A percentile compares a stretch with the other conserved stretches of the same genome.
These are phyloP conservation scores for Tiaroga cobitis DNA, from an alignment of 2,797 vertebrate species.

Conservation along the genomic window DNA sequence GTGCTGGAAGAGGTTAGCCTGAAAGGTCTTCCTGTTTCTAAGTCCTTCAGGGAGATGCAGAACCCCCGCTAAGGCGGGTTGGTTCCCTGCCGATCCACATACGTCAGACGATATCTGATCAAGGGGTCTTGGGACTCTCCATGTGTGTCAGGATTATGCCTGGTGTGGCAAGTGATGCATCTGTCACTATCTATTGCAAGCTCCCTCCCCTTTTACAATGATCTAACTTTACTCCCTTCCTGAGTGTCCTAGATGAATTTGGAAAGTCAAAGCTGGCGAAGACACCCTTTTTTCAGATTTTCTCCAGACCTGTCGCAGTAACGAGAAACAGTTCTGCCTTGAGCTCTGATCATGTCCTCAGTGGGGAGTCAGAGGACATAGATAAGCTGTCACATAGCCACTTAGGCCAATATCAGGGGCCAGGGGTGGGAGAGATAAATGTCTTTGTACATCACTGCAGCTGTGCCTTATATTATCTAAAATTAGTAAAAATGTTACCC, in stretches of 20 bases:
- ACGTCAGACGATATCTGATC: constrained; percentile 48
- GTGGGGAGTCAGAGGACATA: constrained; percentile 30
- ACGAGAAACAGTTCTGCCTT: background rate
- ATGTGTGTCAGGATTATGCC: constrained; percentile 37
- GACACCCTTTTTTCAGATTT: constrained; percentile 7
- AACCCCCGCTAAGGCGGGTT: constrained; percentile 11
- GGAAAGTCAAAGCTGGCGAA: constrained; percentile 21
- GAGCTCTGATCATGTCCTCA: constrained; percentile 22
- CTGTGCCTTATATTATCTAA: background rate
- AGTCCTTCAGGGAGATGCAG: constrained; percentile 16
- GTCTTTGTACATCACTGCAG: background rate
- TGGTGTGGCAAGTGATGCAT: constrained; percentile 27
- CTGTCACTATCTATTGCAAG: constrained; percentile 32
- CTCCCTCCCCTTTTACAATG: background rate
- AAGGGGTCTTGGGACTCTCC: constrained; percentile 32
- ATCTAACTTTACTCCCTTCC: constrained; percentile 20
- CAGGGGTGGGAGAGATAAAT: background rate
- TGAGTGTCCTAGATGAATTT: constrained; percentile 28
- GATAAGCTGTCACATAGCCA: constrained; percentile 5
- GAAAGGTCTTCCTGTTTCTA: constrained; percentile 15
- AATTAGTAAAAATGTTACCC: background rate
- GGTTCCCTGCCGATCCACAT: constrained; percentile 20
- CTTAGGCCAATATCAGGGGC: constrained; percentile 10
- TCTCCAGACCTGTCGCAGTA: background rate
- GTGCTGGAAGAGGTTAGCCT: constrained; percentile 30